A percentile compares a stretch with the other conserved stretches of the same genome.
These are phyloP conservation scores for Patella pellucida DNA, from an alignment of 2,888 invertebrate genomes.

Conservation along the genomic window DNA sequence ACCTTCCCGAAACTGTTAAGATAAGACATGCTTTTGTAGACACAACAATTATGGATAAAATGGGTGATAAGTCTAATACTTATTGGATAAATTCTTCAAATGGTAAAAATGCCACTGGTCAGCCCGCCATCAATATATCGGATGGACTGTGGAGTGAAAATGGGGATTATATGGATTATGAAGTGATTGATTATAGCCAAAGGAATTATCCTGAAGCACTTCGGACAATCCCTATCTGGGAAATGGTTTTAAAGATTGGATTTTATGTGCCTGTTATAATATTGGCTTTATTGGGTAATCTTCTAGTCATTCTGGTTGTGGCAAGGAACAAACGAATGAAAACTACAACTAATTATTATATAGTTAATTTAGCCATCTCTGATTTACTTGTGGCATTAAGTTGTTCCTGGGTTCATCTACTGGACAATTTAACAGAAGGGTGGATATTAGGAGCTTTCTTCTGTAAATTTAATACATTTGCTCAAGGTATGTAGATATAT, in stretches of 20 bases:
- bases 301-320: constrained; percentile 57
- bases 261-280: constrained; percentile 52
- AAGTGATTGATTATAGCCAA: background rate
- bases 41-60: too few relatives aligned
- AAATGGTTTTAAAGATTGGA: constrained; percentile 44
- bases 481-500: constrained; percentile 76
- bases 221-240: background rate
- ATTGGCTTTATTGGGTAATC: constrained; percentile 57
- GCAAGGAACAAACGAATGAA: constrained; percentile 57
- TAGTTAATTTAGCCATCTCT: constrained; percentile 66
- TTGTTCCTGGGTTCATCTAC: constrained; percentile 84
- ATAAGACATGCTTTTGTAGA: too few relatives aligned
- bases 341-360: constrained; percentile 68
- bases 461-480: constrained; percentile 83
- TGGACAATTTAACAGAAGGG: constrained; percentile 83
- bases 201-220: background rate
- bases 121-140: too few relatives aligned
- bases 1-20: too few relatives aligned
- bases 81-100: too few relatives aligned
- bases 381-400: constrained; percentile 71
- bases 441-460: constrained; percentile 82
- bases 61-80: too few relatives aligned
- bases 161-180: background rate
- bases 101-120: too few relatives aligned
- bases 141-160: too few relatives aligned